These are phyloP conservation scores for Lasioglossum lativentre DNA, from an alignment of 2,888 invertebrate genomes.

Conservation along the genomic window DNA sequence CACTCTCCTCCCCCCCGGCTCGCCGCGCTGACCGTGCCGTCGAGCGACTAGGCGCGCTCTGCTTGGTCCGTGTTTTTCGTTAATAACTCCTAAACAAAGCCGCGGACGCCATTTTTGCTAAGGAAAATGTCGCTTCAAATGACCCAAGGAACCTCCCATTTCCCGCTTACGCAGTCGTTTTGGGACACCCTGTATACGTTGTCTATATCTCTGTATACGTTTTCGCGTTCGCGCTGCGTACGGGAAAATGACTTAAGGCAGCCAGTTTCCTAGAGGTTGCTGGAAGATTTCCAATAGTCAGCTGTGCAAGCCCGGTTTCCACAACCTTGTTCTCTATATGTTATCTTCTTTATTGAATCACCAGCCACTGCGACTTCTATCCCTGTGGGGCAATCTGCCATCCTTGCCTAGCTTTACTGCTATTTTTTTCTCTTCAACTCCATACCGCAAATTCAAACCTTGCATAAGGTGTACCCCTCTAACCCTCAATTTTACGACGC, in stretches of 20 bases:
- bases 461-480: constrained; percentile 36
- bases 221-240: constrained; percentile 39
- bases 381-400: constrained; percentile 75
- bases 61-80: too few relatives aligned
- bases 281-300: constrained; percentile 76
- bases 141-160: too few relatives aligned
- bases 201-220: too few relatives aligned
- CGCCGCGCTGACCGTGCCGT: too few relatives aligned
- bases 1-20: too few relatives aligned
- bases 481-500: constrained; percentile 47
- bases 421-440: constrained; percentile 37
- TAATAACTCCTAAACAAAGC: too few relatives aligned
- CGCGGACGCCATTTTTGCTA: too few relatives aligned
- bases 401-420: constrained; percentile 58
- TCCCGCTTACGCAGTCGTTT: too few relatives aligned
- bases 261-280: constrained; percentile 56
- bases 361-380: constrained; percentile 69
- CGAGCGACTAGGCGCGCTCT: too few relatives aligned
- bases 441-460: constrained; percentile 8
- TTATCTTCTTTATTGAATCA: constrained; percentile 79
- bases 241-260: constrained; percentile 43
- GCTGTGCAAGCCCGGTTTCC: constrained; percentile 65
- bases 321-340: constrained; percentile 72
- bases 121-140: too few relatives aligned
- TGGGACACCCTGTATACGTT: not conserved